Evolutionary conservation across 2,113 vertebrate species (phyloP).

Genomic region (Apeltes quadracus): DNA sequence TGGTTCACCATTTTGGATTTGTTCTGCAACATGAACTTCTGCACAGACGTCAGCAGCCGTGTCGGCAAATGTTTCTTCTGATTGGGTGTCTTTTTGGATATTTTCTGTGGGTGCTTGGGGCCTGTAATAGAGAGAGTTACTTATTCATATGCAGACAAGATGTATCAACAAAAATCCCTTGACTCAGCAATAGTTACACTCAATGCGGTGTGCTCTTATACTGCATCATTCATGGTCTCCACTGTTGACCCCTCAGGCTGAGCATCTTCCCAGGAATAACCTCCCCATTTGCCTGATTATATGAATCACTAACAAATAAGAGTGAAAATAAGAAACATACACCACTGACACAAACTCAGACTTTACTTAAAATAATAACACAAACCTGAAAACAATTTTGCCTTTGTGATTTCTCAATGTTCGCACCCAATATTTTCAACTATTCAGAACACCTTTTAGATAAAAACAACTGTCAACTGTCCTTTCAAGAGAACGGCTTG

Average conservation of each 20-base stretch:
- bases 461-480: background rate
- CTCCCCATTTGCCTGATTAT: slow-evolving; percentile 28
- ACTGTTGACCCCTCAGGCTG: slow-evolving; percentile 29
- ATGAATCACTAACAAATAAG: slow-evolving; percentile 32
- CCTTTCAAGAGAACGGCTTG: background rate
- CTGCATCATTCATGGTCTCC: slow-evolving; percentile 17
- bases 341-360: background rate
- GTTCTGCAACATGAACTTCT: slow-evolving; percentile 9
- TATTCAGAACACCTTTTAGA: slow-evolving; percentile 27
- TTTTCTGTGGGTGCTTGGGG: slow-evolving; percentile 7
- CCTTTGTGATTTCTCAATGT: background rate
- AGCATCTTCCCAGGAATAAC: slow-evolving; percentile 5
- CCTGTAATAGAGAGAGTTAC: slow-evolving; percentile 34
- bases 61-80: background rate
- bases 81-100: slow-evolving; percentile 12
- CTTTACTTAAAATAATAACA: slow-evolving; percentile 16
- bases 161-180: background rate
- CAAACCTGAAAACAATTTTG: slow-evolving; percentile 6
- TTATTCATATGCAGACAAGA: slow-evolving; percentile 37
- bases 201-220: background rate
- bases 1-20: background rate
- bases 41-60: slow-evolving; percentile 11
- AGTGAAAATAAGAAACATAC: background rate
- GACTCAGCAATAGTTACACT: slow-evolving; percentile 14
- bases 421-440: slow-evolving; percentile 10